Conservation (phyloP, 2,113 vertebrate genomes). For the Anseranas semipalmata region DNA sequence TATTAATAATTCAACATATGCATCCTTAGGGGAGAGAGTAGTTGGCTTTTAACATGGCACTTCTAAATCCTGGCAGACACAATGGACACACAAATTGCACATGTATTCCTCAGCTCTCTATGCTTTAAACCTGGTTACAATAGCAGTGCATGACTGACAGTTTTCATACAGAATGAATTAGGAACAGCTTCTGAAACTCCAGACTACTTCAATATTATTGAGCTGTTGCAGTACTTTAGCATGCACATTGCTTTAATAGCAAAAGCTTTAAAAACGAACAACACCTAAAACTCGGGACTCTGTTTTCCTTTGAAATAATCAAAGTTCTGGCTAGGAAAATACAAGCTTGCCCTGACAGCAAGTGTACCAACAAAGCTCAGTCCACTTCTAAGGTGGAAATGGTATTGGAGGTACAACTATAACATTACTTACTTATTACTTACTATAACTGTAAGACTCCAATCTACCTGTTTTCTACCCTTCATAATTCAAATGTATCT, state of each 20-base stretch:
- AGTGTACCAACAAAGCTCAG: not conserved
- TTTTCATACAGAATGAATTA: not conserved
- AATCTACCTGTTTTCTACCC: not conserved
- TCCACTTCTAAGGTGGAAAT: not conserved
- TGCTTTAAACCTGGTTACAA: not conserved
- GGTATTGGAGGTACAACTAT: not conserved
- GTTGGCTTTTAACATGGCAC: not conserved
- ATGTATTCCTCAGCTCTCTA: not conserved
- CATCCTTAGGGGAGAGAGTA: not conserved
- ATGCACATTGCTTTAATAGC: not conserved
- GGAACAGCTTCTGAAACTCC: not conserved
- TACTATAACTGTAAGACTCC: no score
- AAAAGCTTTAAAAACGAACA: not conserved
- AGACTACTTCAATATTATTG: not conserved
- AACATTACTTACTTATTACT: no score
- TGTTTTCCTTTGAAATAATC: not conserved
- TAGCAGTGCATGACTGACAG: not conserved
- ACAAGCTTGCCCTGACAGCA: not conserved
- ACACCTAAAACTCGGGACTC: not conserved
- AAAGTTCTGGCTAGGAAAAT: not conserved
- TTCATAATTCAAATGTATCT: not conserved
- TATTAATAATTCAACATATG: conserved; percentile 33
- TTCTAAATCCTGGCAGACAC: not conserved
- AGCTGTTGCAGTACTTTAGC: not conserved
- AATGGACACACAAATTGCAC: not conserved